Conservation (phyloP, 2,113 vertebrate species). For the Silurus meridionalis region DNA sequence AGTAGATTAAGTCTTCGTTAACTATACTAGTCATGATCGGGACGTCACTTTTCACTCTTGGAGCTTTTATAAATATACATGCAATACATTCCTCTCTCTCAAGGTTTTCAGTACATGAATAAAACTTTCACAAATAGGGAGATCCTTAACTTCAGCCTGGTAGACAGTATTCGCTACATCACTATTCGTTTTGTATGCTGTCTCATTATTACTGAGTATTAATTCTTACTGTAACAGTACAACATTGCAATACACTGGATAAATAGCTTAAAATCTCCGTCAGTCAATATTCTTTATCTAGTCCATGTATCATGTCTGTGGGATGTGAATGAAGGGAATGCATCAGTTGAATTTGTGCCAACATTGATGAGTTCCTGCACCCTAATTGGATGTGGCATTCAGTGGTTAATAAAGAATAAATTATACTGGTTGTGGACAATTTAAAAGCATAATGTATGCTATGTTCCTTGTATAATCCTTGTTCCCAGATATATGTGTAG, state of each 20-base stretch:
- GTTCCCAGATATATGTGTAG: not conserved
- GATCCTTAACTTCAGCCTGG: not conserved
- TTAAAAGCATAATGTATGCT: not conserved
- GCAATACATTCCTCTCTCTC: not conserved
- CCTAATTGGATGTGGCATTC: constrained; percentile 25
- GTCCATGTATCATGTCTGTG: not conserved
- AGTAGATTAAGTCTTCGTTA: not conserved
- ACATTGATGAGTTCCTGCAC: constrained; percentile 24
- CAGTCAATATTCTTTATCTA: not conserved
- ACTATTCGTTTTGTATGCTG: not conserved
- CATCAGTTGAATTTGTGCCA: not conserved
- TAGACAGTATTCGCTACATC: not conserved
- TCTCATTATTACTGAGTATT: not conserved
- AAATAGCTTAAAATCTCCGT: not conserved
- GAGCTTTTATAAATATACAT: not conserved
- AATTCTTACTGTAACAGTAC: not conserved
- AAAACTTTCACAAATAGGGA: not conserved
- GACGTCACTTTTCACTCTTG: not conserved
- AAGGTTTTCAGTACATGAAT: not conserved
- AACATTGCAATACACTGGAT: not conserved
- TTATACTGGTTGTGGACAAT: not conserved
- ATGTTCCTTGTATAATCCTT: no score
- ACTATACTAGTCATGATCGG: not conserved
- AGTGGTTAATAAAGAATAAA: constrained; percentile 37
- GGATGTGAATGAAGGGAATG: not conserved